phyloP scores from a whole-genome alignment of 2,888 invertebrate genomes.

The Gnatocerus cornutus region DNA sequence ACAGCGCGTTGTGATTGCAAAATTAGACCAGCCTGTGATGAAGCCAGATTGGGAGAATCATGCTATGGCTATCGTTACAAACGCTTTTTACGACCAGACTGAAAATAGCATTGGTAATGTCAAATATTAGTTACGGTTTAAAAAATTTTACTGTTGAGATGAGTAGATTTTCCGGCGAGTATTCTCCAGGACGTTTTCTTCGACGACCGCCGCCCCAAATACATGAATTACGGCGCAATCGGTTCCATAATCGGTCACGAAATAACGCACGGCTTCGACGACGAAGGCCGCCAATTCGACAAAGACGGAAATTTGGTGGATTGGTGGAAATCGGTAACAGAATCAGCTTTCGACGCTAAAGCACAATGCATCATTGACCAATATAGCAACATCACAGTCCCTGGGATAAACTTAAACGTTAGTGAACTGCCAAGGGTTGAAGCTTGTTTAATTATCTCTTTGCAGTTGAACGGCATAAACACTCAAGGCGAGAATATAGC shows the following conservation, averaged over 20 bases:
- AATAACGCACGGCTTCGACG: conserved; percentile 93
- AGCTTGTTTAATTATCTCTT: conserved; percentile 13
- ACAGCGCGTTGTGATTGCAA: conserved; percentile 78
- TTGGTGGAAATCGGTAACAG: conserved; percentile 93
- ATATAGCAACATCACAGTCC: conserved; percentile 91
- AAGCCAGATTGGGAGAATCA: conserved; percentile 75
- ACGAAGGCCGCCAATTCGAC: conserved; percentile 94
- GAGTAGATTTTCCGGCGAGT: conserved; percentile 93
- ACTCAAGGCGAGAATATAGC: conserved; percentile 93
- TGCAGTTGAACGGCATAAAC: conserved; percentile 73
- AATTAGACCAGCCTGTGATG: conserved; percentile 72
- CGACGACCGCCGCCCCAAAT: conserved; percentile 88
- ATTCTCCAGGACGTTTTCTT: conserved; percentile 95
- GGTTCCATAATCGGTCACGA: conserved; percentile 95
- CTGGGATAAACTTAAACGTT: conserved; percentile 84
- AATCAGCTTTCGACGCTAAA: conserved; percentile 86
- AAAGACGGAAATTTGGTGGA: conserved; percentile 92
- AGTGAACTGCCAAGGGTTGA: conserved; percentile 55
- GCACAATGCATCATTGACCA: conserved; percentile 95
- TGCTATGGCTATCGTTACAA: conserved; percentile 73
- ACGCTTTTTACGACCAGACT: conserved; percentile 73
- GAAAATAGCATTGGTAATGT: conserved; percentile 76
- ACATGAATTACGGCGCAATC: conserved; percentile 94
- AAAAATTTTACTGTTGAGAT: too few species aligned
- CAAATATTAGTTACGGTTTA: background rate